Base-by-base conservation (phyloP, 2,888 invertebrate species). In the Rhogogaster chlorosoma region DNA sequence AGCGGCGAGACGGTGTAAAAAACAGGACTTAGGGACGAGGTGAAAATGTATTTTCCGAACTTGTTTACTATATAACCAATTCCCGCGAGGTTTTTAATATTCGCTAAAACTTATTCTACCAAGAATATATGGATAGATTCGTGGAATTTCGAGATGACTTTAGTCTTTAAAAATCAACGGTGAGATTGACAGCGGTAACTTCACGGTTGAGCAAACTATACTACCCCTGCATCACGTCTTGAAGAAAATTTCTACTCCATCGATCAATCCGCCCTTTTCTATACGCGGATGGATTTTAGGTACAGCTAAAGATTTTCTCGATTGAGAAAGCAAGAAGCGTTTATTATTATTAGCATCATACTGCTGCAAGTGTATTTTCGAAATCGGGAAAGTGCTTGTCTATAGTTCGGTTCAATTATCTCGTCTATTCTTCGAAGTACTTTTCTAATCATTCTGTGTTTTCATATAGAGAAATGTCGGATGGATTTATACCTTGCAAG, bases 181-280 rank as follows among this genome's bases (percentile, higher is more conserved):
- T 57, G 15, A 80, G 80, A 61, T 80, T 57, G 80, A 80, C 57
- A 61, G 61, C 38, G 38, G 57, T 22, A 80, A 80, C 38, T 36
- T 80, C 61, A 57, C 61, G 22, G 61, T 36, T 36, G 61, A 29
- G 53, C 15, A 38, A n/a, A n/a, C 49, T 18, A 6, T 75, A n/a
- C 42, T 10, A 32, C 57, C 61, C 12, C 12, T 22, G 22, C 22
- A 6, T 36, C 36, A 80, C n/a, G 61, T 53, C 36, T 10, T 26
- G 32, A 45, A 78, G 3, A 80, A 80, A 61, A 80, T 57, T 38
- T 38, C 7, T 10, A n/a, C 57, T 38, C 57, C 80, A 80, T 57
- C 57, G 61, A 80, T 77, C 77, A 80, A 61, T 38, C 36, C 22
- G 57, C 57, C 18, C 15, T 29, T 77, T 77, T 49, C 22, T 53